A percentile compares a stretch with the other conserved stretches of the same genome.
phyloP scores from a whole-genome alignment of 2,113 vertebrate species.

The Perca flavescens region DNA sequence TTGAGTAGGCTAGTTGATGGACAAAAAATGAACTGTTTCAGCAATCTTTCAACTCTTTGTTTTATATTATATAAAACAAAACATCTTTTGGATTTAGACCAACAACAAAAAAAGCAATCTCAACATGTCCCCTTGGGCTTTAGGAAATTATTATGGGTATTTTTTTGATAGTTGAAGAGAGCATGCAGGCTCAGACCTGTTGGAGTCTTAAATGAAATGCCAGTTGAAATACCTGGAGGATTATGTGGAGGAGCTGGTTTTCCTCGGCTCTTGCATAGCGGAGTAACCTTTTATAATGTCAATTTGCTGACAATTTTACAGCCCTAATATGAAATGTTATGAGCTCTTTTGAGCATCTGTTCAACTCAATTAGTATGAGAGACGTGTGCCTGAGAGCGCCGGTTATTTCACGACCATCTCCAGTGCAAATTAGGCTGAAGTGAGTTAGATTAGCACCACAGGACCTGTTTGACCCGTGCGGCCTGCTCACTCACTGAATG shows the following conservation, averaged over 20 bases:
- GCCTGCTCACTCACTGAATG: conserved; percentile 24
- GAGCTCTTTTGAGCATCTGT: conserved; percentile 23
- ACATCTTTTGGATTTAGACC: not conserved
- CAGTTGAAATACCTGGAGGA: not conserved
- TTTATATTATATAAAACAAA: not conserved
- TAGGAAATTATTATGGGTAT: not conserved
- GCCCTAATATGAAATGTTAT: conserved; percentile 13
- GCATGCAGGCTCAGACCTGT: not conserved
- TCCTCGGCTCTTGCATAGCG: not conserved
- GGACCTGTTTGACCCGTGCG: conserved; percentile 41
- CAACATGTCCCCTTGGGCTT: no score
- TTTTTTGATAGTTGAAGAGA: not conserved
- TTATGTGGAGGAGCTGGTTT: not conserved
- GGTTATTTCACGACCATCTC: conserved; percentile 40
- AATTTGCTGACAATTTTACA: not conserved
- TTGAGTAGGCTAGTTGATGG: not conserved
- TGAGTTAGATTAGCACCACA: conserved; percentile 42
- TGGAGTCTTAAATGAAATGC: not conserved
- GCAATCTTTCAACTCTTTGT: not conserved
- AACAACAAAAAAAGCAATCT: not conserved
- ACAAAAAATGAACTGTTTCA: not conserved
- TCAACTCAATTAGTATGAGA: conserved; percentile 39
- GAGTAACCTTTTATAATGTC: not conserved
- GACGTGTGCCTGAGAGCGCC: conserved; percentile 38
- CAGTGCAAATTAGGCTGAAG: conserved; percentile 50